Evolutionary conservation across 2,797 vertebrate genomes (phyloP).

Genomic region (Ambastaia sidthimunki): DNA sequence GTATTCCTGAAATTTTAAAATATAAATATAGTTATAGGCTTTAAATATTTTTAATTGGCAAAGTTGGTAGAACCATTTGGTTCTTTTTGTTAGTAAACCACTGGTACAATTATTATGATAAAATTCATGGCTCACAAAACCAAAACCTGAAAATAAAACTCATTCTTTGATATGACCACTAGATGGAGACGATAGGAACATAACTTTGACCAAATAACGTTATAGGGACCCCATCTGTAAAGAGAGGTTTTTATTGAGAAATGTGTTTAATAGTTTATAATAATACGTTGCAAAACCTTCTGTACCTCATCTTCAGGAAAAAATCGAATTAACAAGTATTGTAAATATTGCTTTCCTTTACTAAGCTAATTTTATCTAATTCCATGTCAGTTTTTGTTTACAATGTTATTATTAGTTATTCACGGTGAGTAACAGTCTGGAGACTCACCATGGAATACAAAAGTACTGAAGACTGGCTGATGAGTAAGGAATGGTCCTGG

Average conservation of each 20-base stretch:
- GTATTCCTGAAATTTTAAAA: not conserved
- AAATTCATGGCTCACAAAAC: not conserved
- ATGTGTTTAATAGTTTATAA: not conserved
- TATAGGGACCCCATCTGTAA: not conserved
- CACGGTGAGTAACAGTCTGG: not conserved
- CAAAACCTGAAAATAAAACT: not conserved
- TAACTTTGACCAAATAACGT: not conserved
- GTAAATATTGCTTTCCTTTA: not conserved
- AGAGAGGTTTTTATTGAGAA: not conserved
- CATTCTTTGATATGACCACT: slow-evolving; percentile 43
- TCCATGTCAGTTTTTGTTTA: not conserved
- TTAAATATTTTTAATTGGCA: too few relatives aligned
- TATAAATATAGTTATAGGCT: not conserved
- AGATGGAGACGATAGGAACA: slow-evolving; percentile 54
- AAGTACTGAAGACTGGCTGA: too few relatives aligned
- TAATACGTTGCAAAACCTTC: not conserved
- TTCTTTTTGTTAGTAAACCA: not conserved
- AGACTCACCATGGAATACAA: too few relatives aligned
- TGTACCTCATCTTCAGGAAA: not conserved
- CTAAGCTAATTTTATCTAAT: not conserved
- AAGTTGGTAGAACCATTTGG: not conserved
- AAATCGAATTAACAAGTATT: not conserved
- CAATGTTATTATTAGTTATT: slow-evolving; percentile 12
- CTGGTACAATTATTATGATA: not conserved
- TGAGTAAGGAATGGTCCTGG: too few relatives aligned